These are phyloP conservation scores for Itoplectis maculator DNA, from an alignment of 2,888 invertebrate genomes.

Conservation along the genomic window DNA sequence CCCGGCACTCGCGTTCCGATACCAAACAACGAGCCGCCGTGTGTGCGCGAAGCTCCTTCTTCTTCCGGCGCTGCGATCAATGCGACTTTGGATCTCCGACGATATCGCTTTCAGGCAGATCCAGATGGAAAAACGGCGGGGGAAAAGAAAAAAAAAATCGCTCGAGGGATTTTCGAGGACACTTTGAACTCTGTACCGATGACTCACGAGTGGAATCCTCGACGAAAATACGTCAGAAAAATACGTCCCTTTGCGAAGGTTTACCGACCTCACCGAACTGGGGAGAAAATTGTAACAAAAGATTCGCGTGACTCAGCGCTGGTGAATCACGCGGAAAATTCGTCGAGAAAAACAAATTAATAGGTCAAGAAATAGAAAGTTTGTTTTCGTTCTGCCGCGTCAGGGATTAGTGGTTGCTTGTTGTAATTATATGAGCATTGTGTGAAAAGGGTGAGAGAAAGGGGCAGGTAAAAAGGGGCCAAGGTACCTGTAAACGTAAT, in stretches of 20 bases:
- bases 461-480: background rate
- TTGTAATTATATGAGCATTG: background rate
- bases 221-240: constrained; percentile 7
- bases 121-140: background rate
- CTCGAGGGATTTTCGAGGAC: background rate
- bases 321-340: constrained; percentile 21
- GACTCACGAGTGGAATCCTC: constrained; percentile 3
- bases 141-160: background rate
- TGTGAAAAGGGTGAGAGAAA: background rate
- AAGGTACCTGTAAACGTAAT: background rate
- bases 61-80: constrained; percentile 20
- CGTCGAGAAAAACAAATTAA: constrained; percentile 1
- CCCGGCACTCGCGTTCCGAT: constrained; percentile 68
- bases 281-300: constrained; percentile 5
- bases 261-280: background rate
- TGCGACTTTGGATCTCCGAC: constrained; percentile 56
- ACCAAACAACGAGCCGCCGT: constrained; percentile 64
- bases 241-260: background rate
- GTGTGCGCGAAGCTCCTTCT: constrained; percentile 52
- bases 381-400: constrained; percentile 5
- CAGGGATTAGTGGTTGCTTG: background rate
- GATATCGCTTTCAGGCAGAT: constrained; percentile 25
- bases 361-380: background rate
- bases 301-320: constrained; percentile 15
- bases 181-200: constrained; percentile 16